Evolutionary conservation across 2,888 invertebrate genomes (phyloP).

Genomic region (Dermolepida albohirtum): DNA sequence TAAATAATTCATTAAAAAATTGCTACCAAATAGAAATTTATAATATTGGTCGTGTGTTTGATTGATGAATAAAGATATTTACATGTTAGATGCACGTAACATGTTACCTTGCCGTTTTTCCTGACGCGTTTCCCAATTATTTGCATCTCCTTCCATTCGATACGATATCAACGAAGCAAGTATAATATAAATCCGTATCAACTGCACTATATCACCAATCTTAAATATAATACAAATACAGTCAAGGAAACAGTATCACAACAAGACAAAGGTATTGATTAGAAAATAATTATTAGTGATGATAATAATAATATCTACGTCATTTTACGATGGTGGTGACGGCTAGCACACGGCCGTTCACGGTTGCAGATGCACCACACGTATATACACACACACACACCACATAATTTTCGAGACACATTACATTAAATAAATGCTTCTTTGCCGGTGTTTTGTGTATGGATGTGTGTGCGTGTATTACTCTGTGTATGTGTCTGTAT

Average conservation of each 20-base stretch:
- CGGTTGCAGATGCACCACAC: not conserved
- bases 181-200: not conserved
- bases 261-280: conserved; percentile 17
- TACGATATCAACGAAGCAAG: not conserved
- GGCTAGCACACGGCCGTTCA: conserved; percentile 12
- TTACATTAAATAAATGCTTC: conserved; percentile 36
- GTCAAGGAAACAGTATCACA: conserved; percentile 2
- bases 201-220: conserved; percentile 10
- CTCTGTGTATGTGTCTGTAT: conserved; percentile 9
- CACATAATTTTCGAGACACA: conserved; percentile 37
- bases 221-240: conserved; percentile 19
- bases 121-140: conserved; percentile 25
- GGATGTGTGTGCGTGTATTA: conserved; percentile 8
- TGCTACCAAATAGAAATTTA: conserved; percentile 8
- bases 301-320: conserved; percentile 27
- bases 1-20: conserved; percentile 14
- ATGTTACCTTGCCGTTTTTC: conserved; percentile 28
- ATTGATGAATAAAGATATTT: not conserved
- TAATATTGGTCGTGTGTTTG: conserved; percentile 10
- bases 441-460: conserved; percentile 13
- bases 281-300: conserved; percentile 19
- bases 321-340: conserved; percentile 23
- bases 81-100: conserved; percentile 9
- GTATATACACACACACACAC: conserved; percentile 1
- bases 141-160: conserved; percentile 28